Evolutionary conservation across 2,888 invertebrate species (phyloP).

Genomic region (Phasia obesa): DNA sequence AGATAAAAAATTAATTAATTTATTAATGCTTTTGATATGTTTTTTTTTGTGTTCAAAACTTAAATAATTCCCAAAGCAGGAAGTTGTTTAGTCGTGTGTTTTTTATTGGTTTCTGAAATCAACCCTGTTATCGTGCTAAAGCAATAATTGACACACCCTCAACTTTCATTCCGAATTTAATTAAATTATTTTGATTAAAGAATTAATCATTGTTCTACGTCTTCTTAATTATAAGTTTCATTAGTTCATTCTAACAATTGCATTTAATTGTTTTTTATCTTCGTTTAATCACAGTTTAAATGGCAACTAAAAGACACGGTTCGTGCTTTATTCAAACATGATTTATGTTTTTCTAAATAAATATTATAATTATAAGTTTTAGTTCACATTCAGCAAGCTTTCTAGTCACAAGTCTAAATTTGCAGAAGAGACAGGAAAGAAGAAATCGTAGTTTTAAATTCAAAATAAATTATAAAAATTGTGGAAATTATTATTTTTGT

Average conservation of each 20-base stretch:
- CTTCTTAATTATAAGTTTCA: too few relatives aligned
- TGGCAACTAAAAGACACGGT: constrained; percentile 11
- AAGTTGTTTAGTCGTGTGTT: constrained; percentile 34
- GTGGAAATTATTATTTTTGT: too few relatives aligned
- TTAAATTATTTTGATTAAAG: not conserved
- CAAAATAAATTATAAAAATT: too few relatives aligned
- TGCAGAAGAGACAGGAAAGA: too few relatives aligned
- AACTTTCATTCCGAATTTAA: not conserved
- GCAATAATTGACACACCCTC: constrained; percentile 51
- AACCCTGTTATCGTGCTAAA: not conserved
- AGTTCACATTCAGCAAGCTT: too few relatives aligned
- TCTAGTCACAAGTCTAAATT: too few relatives aligned
- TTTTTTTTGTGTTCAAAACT: too few relatives aligned
- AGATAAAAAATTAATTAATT: constrained; percentile 5
- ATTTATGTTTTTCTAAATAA: constrained; percentile 47
- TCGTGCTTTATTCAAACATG: constrained; percentile 44
- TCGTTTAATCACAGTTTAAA: not conserved
- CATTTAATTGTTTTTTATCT: not conserved
- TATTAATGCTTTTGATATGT: constrained; percentile 2
- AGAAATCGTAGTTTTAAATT: too few relatives aligned
- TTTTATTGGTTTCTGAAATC: too few relatives aligned
- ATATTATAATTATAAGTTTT: constrained; percentile 34
- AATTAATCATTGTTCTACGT: too few relatives aligned
- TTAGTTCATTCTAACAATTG: not conserved
- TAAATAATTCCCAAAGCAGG: constrained; percentile 60